phyloP scores from a whole-genome alignment of 2,113 vertebrate species.

The Pomatorhinus ruficollis region DNA sequence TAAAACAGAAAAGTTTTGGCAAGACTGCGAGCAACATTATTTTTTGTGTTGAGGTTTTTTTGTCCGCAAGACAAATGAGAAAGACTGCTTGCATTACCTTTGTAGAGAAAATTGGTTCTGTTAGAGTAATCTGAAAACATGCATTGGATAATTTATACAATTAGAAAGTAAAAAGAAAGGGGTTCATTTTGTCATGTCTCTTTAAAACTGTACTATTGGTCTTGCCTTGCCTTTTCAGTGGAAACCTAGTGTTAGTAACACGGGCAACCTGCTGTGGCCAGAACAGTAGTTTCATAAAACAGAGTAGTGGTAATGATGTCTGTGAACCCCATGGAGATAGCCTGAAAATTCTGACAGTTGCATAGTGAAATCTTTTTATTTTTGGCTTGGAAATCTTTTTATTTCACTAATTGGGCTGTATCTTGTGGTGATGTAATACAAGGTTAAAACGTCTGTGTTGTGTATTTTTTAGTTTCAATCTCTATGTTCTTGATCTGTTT shows the following conservation, averaged over 20 bases:
- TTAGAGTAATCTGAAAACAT: not conserved
- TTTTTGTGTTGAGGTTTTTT: not conserved
- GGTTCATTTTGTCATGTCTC: not conserved
- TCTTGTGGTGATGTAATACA: not conserved
- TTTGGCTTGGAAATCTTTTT: not conserved
- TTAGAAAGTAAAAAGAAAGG: not conserved
- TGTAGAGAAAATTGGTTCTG: not conserved
- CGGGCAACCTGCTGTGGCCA: constrained; percentile 12
- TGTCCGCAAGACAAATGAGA: not conserved
- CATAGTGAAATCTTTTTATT: constrained; percentile 12
- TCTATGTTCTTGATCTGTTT: not conserved
- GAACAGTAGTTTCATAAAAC: constrained; percentile 29
- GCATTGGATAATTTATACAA: not conserved
- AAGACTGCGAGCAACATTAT: not conserved
- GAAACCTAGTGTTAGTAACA: not conserved
- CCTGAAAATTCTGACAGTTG: not conserved
- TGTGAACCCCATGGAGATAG: not conserved
- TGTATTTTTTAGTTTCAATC: not conserved
- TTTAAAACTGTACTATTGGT: not conserved
- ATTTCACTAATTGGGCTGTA: constrained; percentile 16
- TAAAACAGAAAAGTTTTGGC: not conserved
- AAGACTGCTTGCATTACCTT: not conserved
- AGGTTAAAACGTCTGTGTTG: not conserved
- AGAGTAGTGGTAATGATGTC: constrained; percentile 16
- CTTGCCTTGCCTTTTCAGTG: not conserved